phyloP scores from a whole-genome alignment of 2,888 invertebrate genomes.

The Ctenicera cuprea region DNA sequence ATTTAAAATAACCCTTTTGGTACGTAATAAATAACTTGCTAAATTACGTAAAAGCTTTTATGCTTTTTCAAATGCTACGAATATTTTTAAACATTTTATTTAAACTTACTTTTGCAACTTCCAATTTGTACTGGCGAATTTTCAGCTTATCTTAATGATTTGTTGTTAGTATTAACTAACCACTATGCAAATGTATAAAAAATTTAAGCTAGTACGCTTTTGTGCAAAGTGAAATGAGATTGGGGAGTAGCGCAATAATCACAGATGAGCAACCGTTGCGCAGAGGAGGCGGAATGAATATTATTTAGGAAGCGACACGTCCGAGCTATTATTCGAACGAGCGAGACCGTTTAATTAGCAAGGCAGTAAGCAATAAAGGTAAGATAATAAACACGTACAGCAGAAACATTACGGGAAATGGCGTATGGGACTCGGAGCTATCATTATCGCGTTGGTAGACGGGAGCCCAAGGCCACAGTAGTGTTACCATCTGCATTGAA shows the following conservation, averaged over 20 bases:
- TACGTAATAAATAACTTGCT: too few species aligned
- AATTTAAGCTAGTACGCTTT: slow-evolving; percentile 10
- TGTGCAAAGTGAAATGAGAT: slow-evolving; percentile 40
- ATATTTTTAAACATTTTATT: too few species aligned
- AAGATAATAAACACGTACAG: slow-evolving; percentile 39
- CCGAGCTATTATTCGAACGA: slow-evolving; percentile 41
- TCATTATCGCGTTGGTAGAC: slow-evolving; percentile 35
- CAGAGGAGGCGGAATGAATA: slow-evolving; percentile 40
- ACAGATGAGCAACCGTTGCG: slow-evolving; percentile 43
- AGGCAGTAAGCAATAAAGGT: slow-evolving; percentile 44
- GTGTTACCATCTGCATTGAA: slow-evolving; percentile 33
- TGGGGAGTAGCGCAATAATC: slow-evolving; percentile 40
- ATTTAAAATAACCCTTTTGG: too few species aligned
- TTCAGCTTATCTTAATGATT: too few species aligned
- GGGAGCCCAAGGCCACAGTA: slow-evolving; percentile 24
- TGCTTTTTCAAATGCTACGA: too few species aligned
- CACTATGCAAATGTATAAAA: slow-evolving; percentile 20
- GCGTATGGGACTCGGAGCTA: slow-evolving; percentile 21
- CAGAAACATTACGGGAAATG: slow-evolving; percentile 26
- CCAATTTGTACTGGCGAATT: too few species aligned
- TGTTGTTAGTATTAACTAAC: not conserved
- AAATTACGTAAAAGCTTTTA: too few species aligned
- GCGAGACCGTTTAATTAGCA: slow-evolving; percentile 47
- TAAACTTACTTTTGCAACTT: too few species aligned
- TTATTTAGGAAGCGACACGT: slow-evolving; percentile 46